Evolutionary conservation across 2,888 invertebrate species (phyloP), one percentile per base, ranked within the genome.

Genomic region (Apodemia duryi): DNA sequence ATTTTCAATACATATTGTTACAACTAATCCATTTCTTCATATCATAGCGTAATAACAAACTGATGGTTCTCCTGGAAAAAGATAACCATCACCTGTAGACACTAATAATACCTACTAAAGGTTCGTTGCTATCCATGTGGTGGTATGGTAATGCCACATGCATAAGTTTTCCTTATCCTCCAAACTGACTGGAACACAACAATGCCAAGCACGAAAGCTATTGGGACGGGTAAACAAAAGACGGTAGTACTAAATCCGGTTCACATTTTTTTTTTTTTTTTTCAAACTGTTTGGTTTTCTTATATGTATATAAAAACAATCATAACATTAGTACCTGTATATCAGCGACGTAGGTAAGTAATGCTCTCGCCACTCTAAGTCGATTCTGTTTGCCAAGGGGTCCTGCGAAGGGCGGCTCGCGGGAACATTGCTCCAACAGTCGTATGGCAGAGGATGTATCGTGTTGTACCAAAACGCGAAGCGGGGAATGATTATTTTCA

Each of bases 321-420:
- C 32, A 29, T 32, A 54, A 54, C 11, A 54, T 9, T 29, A 29
- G 11, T 35, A 81, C 83, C 76, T 75, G 76, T 28, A 76, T 66
- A 32, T 77, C 73, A 1, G 70, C 72, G 6, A 82, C 72, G 68
- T 75, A 76, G 52, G 78, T 66, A 29, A 86, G 82, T 32, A 89
- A 75, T 0, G 86, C 83, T 43, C 88, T 81, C 4, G 89, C 88
- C 28, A 91, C 90, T 2, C 89, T 78, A 66, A 91, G 81, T 0
- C 88, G 80, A 75, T 92, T 92, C 75, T 91, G 91, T 72, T 91
- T 92, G 71, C 86, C 92, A 74, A 91, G 87, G 65, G 92, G 91
- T 46, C 91, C 91, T 63, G 82, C 87, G 79, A 92, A 92, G 28
- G 92, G 91, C 63, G 91, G 85, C 61, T 90, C 91, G 52, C 87